Percentiles rank a stretch among this genome's conserved stretches.
Conservation (phyloP, 2,888 invertebrate species). For the Xanthia togata region DNA sequence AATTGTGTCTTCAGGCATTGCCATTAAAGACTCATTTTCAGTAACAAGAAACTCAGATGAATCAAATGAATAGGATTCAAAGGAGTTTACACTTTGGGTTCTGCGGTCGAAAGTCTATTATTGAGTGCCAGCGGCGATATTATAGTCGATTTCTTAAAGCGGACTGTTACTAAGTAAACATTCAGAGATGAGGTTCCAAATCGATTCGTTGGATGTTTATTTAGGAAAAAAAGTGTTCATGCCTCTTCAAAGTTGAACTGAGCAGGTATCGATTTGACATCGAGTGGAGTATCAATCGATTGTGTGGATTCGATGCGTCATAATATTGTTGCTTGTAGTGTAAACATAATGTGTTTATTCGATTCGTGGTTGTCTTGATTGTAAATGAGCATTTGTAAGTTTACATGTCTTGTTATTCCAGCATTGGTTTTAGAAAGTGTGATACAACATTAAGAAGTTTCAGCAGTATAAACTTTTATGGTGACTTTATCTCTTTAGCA, state of each 20-base stretch:
- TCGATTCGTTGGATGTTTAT: slow-evolving; percentile 87
- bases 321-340: slow-evolving; percentile 73
- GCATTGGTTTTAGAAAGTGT: slow-evolving; percentile 17
- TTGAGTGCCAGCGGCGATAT: slow-evolving; percentile 52
- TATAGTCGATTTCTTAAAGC: slow-evolving; percentile 85
- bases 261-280: slow-evolving; percentile 76
- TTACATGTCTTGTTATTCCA: slow-evolving; percentile 45
- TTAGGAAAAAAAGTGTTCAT: slow-evolving; percentile 83
- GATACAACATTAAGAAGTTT: not conserved
- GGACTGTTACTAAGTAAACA: slow-evolving; percentile 89
- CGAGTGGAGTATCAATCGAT: slow-evolving; percentile 80
- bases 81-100: slow-evolving; percentile 54
- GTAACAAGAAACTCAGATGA: slow-evolving; percentile 61
- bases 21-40: slow-evolving; percentile 69
- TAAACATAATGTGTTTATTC: slow-evolving; percentile 64
- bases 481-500: not conserved
- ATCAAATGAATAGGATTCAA: slow-evolving; percentile 25
- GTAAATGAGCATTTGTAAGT: slow-evolving; percentile 58
- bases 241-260: slow-evolving; percentile 64
- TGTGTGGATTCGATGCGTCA: slow-evolving; percentile 73
- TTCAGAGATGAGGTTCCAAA: slow-evolving; percentile 84
- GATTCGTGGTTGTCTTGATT: slow-evolving; percentile 57
- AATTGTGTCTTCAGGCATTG: slow-evolving; percentile 66
- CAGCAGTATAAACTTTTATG: not conserved
- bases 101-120: slow-evolving; percentile 62